Percentiles rank a stretch among this genome's conserved stretches.
These are phyloP conservation scores for Campopleginae sp. DNA, from an alignment of 2,888 invertebrate species.

Conservation along the genomic window DNA sequence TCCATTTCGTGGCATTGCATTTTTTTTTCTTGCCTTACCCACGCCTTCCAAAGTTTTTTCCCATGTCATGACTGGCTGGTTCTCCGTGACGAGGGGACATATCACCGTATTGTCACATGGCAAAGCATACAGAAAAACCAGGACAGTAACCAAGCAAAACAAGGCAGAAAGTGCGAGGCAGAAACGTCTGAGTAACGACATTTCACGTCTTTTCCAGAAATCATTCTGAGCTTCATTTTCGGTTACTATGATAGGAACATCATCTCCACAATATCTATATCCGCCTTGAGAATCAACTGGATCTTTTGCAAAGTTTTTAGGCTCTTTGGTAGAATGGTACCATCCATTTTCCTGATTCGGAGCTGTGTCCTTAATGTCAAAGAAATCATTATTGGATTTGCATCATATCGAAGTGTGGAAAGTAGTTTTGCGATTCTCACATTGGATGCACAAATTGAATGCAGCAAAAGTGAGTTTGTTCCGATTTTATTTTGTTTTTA, in stretches of 20 bases:
- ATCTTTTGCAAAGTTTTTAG: constrained; percentile 74
- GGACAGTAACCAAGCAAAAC: constrained; percentile 89
- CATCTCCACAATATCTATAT: constrained; percentile 79
- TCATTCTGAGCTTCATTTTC: constrained; percentile 78
- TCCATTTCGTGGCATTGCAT: too few relatives aligned
- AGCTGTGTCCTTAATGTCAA: constrained; percentile 73
- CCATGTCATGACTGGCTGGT: constrained; percentile 80
- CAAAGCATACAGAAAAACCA: constrained; percentile 90
- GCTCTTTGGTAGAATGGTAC: constrained; percentile 80
- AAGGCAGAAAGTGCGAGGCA: constrained; percentile 90
- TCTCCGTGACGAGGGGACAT: constrained; percentile 85
- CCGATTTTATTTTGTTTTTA: too few relatives aligned
- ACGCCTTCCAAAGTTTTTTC: constrained; percentile 82
- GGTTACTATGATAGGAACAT: constrained; percentile 81
- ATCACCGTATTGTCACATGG: constrained; percentile 90
- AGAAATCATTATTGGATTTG: background rate
- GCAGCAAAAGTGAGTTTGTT: too few relatives aligned
- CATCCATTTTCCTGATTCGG: constrained; percentile 76
- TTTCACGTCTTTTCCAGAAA: constrained; percentile 83
- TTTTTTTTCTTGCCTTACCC: constrained; percentile 76
- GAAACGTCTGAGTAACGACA: constrained; percentile 89
- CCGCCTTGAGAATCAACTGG: constrained; percentile 76
- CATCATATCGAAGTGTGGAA: background rate
- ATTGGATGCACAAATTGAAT: too few relatives aligned
- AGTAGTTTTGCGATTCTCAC: too few relatives aligned